Evolutionary conservation across 2,797 vertebrate species (phyloP).

Genomic region (Malurus splendens): DNA sequence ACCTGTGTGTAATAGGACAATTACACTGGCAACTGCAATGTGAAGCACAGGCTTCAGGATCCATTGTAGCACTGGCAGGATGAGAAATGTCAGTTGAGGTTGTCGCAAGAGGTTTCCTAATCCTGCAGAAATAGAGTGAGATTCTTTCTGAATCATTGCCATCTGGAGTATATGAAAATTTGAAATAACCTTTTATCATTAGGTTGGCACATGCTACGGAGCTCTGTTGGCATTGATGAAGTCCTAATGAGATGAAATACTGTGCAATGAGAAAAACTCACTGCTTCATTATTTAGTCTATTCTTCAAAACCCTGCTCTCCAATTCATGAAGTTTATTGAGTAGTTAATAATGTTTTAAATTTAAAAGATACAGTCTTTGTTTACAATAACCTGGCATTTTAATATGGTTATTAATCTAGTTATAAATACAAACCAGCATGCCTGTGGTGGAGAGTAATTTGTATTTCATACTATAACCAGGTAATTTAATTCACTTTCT

Average conservation of each 20-base stretch:
- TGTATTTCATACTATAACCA: neutral
- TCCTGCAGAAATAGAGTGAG: constrained; percentile 35
- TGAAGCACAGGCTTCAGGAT: neutral
- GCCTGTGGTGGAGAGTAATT: neutral
- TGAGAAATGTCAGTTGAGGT: constrained; percentile 46
- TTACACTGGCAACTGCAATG: neutral
- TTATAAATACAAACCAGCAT: neutral
- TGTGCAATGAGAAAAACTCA: neutral
- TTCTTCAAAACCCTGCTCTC: neutral
- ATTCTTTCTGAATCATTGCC: constrained; percentile 41
- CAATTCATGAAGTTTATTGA: neutral
- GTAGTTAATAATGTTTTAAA: neutral
- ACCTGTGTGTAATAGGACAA: neutral
- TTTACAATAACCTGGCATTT: neutral
- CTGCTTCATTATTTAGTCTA: neutral
- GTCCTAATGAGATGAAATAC: neutral
- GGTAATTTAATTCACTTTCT: neutral
- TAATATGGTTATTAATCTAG: neutral
- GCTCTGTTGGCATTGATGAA: constrained; percentile 15
- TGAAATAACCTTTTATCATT: constrained; percentile 48
- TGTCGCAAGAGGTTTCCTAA: constrained; percentile 51
- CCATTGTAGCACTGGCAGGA: constrained; percentile 43
- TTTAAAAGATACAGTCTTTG: neutral
- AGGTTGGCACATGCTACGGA: neutral
- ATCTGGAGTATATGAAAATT: constrained; percentile 50